Conservation (phyloP, 1,140 invertebrate species). For the Cotesia vestalis region DNA sequence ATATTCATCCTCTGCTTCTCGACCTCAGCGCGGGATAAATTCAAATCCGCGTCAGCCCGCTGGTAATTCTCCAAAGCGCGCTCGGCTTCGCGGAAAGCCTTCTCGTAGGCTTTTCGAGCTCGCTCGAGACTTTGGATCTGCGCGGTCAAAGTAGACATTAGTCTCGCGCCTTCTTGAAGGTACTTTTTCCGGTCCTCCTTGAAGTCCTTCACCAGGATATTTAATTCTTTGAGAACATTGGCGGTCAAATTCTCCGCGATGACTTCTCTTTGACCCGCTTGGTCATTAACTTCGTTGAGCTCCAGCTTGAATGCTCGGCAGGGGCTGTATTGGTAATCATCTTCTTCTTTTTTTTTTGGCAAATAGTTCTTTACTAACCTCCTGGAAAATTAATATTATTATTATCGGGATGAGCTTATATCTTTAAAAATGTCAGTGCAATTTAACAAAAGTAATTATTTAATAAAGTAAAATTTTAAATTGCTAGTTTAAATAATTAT, state of each 20-base stretch:
- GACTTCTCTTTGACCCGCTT: constrained; percentile 96
- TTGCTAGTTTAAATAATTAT: too few species aligned
- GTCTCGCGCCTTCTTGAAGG: constrained; percentile 85
- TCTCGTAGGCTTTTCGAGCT: constrained; percentile 93
- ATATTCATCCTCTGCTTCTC: constrained; percentile 92
- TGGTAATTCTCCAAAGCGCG: constrained; percentile 92
- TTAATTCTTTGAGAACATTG: constrained; percentile 87
- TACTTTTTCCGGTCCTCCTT: constrained; percentile 93
- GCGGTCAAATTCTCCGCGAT: constrained; percentile 92
- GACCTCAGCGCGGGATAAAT: constrained; percentile 91
- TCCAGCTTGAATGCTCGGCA: constrained; percentile 90
- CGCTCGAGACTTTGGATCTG: constrained; percentile 84
- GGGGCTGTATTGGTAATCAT: constrained; percentile 92
- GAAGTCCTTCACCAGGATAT: constrained; percentile 87
- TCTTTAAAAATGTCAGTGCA: too few species aligned
- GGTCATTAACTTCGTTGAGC: constrained; percentile 93
- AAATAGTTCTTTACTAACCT: constrained; percentile 95
- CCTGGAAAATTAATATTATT: constrained; percentile 73
- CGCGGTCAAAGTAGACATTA: constrained; percentile 80
- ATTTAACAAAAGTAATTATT: too few species aligned
- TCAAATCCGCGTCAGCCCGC: constrained; percentile 92
- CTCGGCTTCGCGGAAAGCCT: constrained; percentile 90
- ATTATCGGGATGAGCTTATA: neutral
- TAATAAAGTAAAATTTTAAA: too few species aligned
- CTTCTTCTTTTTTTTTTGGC: constrained; percentile 97